A percentile compares a stretch with the other conserved stretches of the same genome.
Evolutionary conservation across 2,888 invertebrate genomes (phyloP).

Genomic region (Lordiphosa fenestrarum): DNA sequence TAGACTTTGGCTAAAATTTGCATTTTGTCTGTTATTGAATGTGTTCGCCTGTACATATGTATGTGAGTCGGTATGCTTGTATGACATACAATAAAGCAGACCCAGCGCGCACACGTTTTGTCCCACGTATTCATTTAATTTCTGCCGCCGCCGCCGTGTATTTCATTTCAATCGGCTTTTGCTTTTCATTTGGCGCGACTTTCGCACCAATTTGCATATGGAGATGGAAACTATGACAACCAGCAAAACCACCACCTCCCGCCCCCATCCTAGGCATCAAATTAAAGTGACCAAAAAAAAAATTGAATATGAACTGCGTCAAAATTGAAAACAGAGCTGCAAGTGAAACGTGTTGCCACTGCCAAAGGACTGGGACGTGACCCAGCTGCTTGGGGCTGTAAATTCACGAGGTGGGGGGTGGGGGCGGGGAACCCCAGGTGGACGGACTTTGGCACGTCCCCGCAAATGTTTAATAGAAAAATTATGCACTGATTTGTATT

Average conservation of each 20-base stretch:
- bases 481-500: constrained; percentile 74
- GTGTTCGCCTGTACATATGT: too few species aligned
- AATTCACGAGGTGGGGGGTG: not conserved
- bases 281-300: constrained; percentile 51
- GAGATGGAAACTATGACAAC: constrained; percentile 29
- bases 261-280: constrained; percentile 43
- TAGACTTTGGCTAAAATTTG: constrained; percentile 64
- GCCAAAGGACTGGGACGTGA: constrained; percentile 34
- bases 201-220: constrained; percentile 67
- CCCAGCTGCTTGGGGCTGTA: constrained; percentile 10
- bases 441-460: constrained; percentile 13
- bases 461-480: constrained; percentile 69
- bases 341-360: constrained; percentile 57
- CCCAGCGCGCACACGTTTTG: constrained; percentile 36
- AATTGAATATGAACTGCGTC: constrained; percentile 71
- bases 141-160: constrained; percentile 59
- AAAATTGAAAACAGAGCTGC: constrained; percentile 67
- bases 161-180: constrained; percentile 68
- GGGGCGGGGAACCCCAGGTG: constrained; percentile 1
- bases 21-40: constrained; percentile 69
- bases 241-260: constrained; percentile 18
- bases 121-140: constrained; percentile 73
- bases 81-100: constrained; percentile 45
- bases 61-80: constrained; percentile 30
- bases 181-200: constrained; percentile 65